These are phyloP conservation scores for Dendronephthya gigantea DNA, from an alignment of 64 coral and sea anemone species.

Conservation along the genomic window DNA sequence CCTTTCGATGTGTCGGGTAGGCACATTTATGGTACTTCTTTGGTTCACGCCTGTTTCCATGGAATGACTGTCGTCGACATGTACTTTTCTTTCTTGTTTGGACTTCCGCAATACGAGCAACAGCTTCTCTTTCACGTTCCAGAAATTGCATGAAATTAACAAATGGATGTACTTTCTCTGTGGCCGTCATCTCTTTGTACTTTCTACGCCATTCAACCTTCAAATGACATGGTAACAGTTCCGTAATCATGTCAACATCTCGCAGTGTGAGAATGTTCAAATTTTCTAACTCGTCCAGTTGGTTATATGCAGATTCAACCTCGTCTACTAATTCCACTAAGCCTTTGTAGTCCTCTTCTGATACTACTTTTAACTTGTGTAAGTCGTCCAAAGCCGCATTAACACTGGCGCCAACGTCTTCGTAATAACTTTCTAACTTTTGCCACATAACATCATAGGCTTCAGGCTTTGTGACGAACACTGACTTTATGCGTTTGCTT, in stretches of 20 bases:
- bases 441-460: conserved; percentile 66
- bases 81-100: conserved; percentile 1
- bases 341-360: conserved; percentile 49
- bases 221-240: conserved; percentile 39
- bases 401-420: conserved; percentile 55
- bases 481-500: conserved; percentile 53
- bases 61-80: not conserved
- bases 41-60: not conserved
- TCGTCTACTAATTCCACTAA: conserved; percentile 52
- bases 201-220: conserved; percentile 49
- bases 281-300: conserved; percentile 50
- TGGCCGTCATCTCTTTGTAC: conserved; percentile 11
- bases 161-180: conserved; percentile 54
- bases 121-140: conserved; percentile 51
- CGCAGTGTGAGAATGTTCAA: conserved; percentile 64
- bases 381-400: conserved; percentile 61
- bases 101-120: conserved; percentile 43
- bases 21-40: not conserved
- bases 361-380: conserved; percentile 41
- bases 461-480: conserved; percentile 67
- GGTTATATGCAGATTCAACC: conserved; percentile 44
- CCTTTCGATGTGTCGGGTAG: not conserved
- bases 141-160: conserved; percentile 53
- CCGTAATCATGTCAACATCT: conserved; percentile 51
- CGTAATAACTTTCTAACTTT: conserved; percentile 54